These are phyloP conservation scores for Thunnus thynnus DNA, from an alignment of 2,113 vertebrate genomes.

Conservation along the genomic window DNA sequence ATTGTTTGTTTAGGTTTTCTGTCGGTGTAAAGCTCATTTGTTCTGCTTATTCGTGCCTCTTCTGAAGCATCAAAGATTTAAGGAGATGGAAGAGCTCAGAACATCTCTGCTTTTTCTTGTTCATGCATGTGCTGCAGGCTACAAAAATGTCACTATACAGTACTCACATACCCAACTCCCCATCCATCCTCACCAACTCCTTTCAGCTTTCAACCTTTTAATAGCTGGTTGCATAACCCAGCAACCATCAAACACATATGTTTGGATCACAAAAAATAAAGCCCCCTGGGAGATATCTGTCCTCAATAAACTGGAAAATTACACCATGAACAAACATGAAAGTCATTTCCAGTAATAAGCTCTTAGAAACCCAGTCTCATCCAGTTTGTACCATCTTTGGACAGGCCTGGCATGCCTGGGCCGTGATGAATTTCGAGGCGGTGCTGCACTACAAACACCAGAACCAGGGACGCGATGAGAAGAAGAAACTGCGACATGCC, in stretches of 20 bases:
- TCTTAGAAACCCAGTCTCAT: slow-evolving; percentile 9
- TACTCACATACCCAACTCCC: not conserved
- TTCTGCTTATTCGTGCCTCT: slow-evolving; percentile 20
- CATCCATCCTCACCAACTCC: slow-evolving; percentile 30
- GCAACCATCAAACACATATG: slow-evolving; percentile 44
- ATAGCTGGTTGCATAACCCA: slow-evolving; percentile 50
- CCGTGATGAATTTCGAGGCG: slow-evolving; percentile 99
- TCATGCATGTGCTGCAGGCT: slow-evolving; percentile 39
- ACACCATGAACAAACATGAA: slow-evolving; percentile 46
- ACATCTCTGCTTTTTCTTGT: slow-evolving; percentile 18
- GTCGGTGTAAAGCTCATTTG: slow-evolving; percentile 4
- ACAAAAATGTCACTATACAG: slow-evolving; percentile 20
- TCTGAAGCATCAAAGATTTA: slow-evolving; percentile 21
- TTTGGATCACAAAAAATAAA: slow-evolving; percentile 40
- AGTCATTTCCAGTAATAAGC: slow-evolving; percentile 44
- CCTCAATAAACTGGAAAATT: slow-evolving; percentile 46
- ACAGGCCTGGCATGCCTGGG: slow-evolving; percentile 99
- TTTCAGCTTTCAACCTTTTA: slow-evolving; percentile 43
- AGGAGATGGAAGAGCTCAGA: slow-evolving; percentile 35
- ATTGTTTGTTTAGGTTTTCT: slow-evolving; percentile 7
- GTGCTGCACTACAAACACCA: slow-evolving; percentile 99
- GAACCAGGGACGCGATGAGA: slow-evolving; percentile 93
- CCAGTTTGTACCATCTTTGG: slow-evolving; percentile 13
- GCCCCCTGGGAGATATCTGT: slow-evolving; percentile 21
- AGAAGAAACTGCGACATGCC: slow-evolving; percentile 93